Evolutionary conservation across 2,113 vertebrate genomes (phyloP).

Genomic region (Hoplias malabaricus): DNA sequence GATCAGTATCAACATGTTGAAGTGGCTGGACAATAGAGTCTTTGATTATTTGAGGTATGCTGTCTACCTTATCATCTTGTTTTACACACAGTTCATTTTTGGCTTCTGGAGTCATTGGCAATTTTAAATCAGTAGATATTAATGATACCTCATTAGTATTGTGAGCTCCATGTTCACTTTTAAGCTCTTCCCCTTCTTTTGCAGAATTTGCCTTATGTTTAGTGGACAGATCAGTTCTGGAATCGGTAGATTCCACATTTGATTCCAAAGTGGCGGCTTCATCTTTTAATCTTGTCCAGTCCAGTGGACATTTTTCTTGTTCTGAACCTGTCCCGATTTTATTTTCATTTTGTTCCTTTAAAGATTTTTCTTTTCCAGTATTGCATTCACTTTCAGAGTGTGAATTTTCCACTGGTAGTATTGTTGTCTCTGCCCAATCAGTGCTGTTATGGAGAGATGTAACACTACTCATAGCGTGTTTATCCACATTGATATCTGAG

Average conservation of each 20-base stretch:
- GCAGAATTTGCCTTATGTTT: background rate
- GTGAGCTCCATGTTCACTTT: background rate
- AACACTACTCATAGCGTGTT: background rate
- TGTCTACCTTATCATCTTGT: background rate
- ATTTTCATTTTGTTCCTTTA: slow-evolving; percentile 2
- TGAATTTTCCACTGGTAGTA: background rate
- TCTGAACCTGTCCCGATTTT: background rate
- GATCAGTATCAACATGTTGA: background rate
- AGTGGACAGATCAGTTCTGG: background rate
- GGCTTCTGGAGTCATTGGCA: background rate
- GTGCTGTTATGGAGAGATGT: background rate
- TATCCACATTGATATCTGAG: background rate
- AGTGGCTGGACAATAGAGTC: background rate
- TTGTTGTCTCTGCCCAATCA: slow-evolving; percentile 4
- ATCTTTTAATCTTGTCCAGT: slow-evolving; percentile 10
- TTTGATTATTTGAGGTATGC: background rate
- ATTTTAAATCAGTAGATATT: background rate
- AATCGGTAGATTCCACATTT: background rate
- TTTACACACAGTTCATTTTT: background rate
- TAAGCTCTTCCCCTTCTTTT: background rate
- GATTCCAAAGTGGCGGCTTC: background rate
- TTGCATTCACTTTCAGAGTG: slow-evolving; percentile 8
- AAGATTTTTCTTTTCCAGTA: background rate
- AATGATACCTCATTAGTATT: background rate
- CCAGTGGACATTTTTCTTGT: slow-evolving; percentile 21